These are phyloP conservation scores for Poicephalus meyeri DNA, from an alignment of 2,113 vertebrate species.

Conservation along the genomic window DNA sequence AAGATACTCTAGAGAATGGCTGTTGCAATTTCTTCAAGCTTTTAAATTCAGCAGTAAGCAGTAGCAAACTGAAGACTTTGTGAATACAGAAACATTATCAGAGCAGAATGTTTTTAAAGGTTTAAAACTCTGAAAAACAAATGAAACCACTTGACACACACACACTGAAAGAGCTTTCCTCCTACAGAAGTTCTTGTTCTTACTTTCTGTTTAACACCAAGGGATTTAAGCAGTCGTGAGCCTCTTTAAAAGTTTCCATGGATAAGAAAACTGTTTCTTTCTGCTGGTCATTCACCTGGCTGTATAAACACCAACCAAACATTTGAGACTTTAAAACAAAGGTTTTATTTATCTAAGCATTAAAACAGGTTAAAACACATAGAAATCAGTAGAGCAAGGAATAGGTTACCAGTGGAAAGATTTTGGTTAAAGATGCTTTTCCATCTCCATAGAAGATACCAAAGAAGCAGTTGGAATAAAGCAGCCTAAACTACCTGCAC, in stretches of 20 bases:
- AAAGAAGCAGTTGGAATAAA: neutral
- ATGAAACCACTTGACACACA: neutral
- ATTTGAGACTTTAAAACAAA: neutral
- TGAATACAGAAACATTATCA: neutral
- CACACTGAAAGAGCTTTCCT: neutral
- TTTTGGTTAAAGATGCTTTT: neutral
- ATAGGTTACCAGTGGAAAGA: neutral
- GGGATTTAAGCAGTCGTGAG: neutral
- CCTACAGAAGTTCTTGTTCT: neutral
- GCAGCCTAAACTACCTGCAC: neutral
- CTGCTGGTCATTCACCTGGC: neutral
- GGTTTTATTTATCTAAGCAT: neutral
- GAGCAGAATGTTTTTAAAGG: neutral
- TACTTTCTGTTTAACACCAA: neutral
- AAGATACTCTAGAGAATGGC: neutral
- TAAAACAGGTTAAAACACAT: neutral
- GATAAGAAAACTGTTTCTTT: neutral
- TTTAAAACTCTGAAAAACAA: neutral
- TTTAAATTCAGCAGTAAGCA: neutral
- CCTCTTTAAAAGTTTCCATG: neutral
- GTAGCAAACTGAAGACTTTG: neutral
- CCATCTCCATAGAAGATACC: neutral
- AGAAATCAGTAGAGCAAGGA: neutral
- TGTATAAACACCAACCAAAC: neutral
- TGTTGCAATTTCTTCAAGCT: neutral